A percentile compares a stretch with the other conserved stretches of the same genome.
Conservation (phyloP, 2,797 vertebrate species). For the Gobionotothen gibberifrons region DNA sequence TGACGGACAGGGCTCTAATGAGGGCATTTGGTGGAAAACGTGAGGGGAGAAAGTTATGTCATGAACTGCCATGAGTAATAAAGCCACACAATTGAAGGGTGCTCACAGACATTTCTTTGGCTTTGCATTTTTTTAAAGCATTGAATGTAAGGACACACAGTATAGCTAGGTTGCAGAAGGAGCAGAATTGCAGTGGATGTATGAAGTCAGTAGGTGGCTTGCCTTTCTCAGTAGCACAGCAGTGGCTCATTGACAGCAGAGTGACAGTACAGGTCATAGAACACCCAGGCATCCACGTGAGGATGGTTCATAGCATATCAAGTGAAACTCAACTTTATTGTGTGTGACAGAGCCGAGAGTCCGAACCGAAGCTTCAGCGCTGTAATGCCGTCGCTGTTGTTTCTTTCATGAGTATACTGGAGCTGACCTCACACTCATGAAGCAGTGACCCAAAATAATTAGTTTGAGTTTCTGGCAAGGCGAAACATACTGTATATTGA, state of each 20-base stretch:
- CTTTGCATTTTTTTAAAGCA: background rate
- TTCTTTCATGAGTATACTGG: conserved; percentile 1
- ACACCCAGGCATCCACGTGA: conserved; percentile 43
- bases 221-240: conserved; percentile 45
- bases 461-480: background rate
- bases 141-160: conserved; percentile 2
- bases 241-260: conserved; percentile 47
- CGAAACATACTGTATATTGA: conserved; percentile 8
- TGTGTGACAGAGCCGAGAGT: conserved; percentile 41
- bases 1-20: conserved; percentile 31
- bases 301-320: conserved; percentile 48
- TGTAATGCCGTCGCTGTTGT: conserved; percentile 3
- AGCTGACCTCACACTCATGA: conserved; percentile 19
- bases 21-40: conserved; percentile 25
- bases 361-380: background rate
- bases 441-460: conserved; percentile 19
- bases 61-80: background rate
- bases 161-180: conserved; percentile 15
- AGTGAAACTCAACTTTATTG: conserved; percentile 40
- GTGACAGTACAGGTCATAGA: conserved; percentile 58
- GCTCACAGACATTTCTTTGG: conserved; percentile 8
- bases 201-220: conserved; percentile 50
- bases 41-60: conserved; percentile 16
- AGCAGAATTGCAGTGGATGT: conserved; percentile 30
- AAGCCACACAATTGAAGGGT: conserved; percentile 10